A percentile compares a stretch with the other conserved stretches of the same genome.
phyloP scores from a whole-genome alignment of 92 coral and sea anemone genomes.

The Palythoa grandiflora region DNA sequence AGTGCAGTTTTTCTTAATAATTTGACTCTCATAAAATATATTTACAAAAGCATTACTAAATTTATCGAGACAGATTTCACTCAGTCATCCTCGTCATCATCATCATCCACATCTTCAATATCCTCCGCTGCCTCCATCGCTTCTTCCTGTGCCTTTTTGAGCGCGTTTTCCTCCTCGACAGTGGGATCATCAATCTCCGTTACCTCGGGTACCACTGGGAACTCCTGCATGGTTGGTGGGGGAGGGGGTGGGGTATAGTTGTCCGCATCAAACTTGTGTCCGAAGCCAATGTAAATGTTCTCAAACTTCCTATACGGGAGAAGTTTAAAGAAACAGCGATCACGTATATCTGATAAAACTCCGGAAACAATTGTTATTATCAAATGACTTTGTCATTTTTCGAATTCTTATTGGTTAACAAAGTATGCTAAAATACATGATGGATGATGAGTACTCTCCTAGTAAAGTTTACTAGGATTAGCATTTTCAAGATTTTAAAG shows the following conservation, averaged over 20 bases:
- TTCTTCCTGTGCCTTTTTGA: slow-evolving; percentile 92
- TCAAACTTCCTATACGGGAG: slow-evolving; percentile 83
- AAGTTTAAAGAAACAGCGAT: not conserved
- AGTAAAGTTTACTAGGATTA: no score
- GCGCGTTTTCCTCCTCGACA: slow-evolving; percentile 95
- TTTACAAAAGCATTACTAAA: not conserved
- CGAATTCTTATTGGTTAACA: no score
- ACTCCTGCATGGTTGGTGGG: slow-evolving; percentile 94
- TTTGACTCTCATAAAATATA: not conserved
- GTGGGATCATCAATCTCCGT: slow-evolving; percentile 99
- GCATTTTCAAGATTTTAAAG: no score
- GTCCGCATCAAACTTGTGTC: slow-evolving; percentile 89
- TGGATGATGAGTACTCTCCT: no score
- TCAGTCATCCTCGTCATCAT: slow-evolving; percentile 92
- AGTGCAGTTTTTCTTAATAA: not conserved
- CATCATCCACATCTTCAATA: slow-evolving; percentile 97
- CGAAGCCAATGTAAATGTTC: slow-evolving; percentile 97
- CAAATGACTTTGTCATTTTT: no score
- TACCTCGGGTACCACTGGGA: slow-evolving; percentile 86
- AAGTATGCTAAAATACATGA: no score
- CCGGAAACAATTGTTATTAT: not conserved
- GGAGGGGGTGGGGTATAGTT: slow-evolving; percentile 98
- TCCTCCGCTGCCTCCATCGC: slow-evolving; percentile 97
- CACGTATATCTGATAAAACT: not conserved
- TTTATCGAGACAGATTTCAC: not conserved